Evolutionary conservation across 1,140 invertebrate genomes (phyloP).

Genomic region (Oryctes rhinoceros): DNA sequence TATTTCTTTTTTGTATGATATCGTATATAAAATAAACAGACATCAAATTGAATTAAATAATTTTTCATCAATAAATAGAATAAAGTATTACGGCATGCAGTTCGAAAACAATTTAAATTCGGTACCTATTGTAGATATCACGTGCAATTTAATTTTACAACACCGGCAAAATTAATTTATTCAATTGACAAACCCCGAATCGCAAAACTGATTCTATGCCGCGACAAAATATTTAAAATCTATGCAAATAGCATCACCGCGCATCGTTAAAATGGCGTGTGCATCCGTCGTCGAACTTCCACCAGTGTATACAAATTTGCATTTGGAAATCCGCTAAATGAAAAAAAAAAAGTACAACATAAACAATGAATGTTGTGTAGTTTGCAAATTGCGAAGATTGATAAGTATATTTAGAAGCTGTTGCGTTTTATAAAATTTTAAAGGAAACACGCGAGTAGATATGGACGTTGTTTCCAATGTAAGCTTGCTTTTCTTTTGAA

Average conservation of each 20-base stretch:
- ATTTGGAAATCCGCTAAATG: slow-evolving; percentile 12
- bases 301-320: neutral
- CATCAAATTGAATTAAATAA: neutral
- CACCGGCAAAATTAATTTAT: slow-evolving; percentile 1
- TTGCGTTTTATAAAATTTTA: no score
- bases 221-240: slow-evolving; percentile 26
- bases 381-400: no score
- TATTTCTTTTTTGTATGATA: neutral
- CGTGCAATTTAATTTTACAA: slow-evolving; percentile 18
- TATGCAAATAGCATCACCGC: slow-evolving; percentile 23
- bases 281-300: neutral
- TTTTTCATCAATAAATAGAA: neutral
- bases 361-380: neutral
- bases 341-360: slow-evolving; percentile 4
- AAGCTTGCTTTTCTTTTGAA: no score
- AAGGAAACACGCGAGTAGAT: no score
- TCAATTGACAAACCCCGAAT: neutral
- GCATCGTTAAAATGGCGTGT: slow-evolving; percentile 5
- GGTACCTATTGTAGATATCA: neutral
- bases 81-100: neutral
- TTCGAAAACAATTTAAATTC: slow-evolving; percentile 8
- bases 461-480: no score
- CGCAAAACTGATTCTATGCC: slow-evolving; percentile 23
- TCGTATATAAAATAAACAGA: neutral
- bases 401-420: no score